A percentile compares a stretch with the other conserved stretches of the same genome.
These are phyloP conservation scores for Silurus aristotelis DNA, from an alignment of 2,797 vertebrate genomes.

Conservation along the genomic window DNA sequence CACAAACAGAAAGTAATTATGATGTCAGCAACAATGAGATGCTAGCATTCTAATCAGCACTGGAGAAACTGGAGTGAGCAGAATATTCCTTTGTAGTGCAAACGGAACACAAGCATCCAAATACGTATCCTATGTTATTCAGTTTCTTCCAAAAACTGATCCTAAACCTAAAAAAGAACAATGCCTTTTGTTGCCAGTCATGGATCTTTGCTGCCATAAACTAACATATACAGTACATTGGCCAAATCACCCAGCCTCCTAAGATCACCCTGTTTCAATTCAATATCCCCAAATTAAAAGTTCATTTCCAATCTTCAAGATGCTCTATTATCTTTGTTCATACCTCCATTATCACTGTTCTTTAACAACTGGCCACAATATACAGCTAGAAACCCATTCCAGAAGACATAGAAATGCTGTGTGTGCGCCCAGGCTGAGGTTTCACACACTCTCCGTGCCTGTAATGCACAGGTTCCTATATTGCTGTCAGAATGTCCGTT, in stretches of 20 bases:
- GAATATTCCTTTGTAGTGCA: conserved; percentile 11
- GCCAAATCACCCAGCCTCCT: not conserved
- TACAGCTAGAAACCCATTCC: not conserved
- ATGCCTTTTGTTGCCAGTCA: not conserved
- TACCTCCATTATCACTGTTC: not conserved
- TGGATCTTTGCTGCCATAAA: not conserved
- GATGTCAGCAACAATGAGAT: not conserved
- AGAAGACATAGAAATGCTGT: not conserved
- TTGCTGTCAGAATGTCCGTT: not conserved
- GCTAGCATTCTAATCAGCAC: not conserved
- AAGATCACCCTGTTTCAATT: not conserved
- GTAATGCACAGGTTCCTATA: not conserved
- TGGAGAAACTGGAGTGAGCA: not conserved
- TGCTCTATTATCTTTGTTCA: not conserved
- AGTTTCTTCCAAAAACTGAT: not conserved
- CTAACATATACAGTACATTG: not conserved
- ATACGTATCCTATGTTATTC: too few relatives aligned
- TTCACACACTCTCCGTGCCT: not conserved
- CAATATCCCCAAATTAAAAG: not conserved
- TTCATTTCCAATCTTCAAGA: not conserved
- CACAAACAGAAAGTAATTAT: not conserved
- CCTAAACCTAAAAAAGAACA: not conserved
- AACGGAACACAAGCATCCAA: not conserved
- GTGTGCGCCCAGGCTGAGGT: not conserved
- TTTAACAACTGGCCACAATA: not conserved